These are phyloP conservation scores for Dermatemys mawii DNA, from an alignment of 2,113 vertebrate genomes.

Conservation along the genomic window DNA sequence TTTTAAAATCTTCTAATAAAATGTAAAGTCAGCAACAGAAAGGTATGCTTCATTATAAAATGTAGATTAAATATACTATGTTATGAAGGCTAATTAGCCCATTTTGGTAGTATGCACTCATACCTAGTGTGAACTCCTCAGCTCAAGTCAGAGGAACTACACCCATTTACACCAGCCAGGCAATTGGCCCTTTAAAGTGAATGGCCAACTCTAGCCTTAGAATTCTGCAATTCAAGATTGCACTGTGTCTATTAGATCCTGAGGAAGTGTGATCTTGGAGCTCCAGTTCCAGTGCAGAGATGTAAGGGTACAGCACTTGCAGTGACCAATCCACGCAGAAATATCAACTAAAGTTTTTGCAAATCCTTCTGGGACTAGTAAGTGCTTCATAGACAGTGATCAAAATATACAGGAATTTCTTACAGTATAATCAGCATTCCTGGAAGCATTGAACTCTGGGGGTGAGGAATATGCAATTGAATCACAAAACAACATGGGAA, in stretches of 20 bases:
- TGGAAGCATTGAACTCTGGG: neutral
- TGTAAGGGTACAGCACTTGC: rapidly evolving
- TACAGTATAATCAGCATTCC: neutral
- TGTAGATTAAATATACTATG: neutral
- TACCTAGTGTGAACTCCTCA: neutral
- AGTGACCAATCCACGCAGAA: neutral
- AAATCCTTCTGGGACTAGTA: rapidly evolving
- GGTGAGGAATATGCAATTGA: rapidly evolving
- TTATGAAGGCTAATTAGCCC: neutral
- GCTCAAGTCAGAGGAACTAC: neutral
- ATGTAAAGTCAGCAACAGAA: constrained; percentile 3
- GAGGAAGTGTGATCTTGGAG: neutral
- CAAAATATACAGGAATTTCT: neutral
- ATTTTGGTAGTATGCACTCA: neutral
- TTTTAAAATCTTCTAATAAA: neutral
- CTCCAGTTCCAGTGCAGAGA: neutral
- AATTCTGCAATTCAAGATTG: rapidly evolving
- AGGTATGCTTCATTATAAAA: neutral
- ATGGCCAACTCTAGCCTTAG: neutral
- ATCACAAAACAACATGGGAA: neutral
- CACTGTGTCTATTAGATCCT: neutral
- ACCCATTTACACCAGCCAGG: rapidly evolving
- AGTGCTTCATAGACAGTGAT: neutral
- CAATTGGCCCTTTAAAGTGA: neutral
- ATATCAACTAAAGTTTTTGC: neutral